Base-by-base conservation (phyloP, 2,797 vertebrate species). In the Lates japonicus region DNA sequence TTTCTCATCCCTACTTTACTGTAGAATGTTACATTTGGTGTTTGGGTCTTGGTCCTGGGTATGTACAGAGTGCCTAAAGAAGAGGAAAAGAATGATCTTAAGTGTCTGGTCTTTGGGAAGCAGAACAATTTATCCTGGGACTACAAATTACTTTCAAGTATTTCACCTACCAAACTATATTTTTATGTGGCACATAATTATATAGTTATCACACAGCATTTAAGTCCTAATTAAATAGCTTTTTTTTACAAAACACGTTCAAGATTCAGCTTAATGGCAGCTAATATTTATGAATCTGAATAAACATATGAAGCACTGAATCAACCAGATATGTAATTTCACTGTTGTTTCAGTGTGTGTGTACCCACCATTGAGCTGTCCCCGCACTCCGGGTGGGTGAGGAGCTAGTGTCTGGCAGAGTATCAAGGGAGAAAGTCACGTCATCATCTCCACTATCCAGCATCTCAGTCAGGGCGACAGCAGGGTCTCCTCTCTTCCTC, bases 391-490 rank as follows among this genome's bases (percentile, higher is more conserved):
- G 94, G 92, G 0, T 93, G 93, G 1, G 87, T 90, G 73, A 99
- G 95, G 33, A 98, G 94, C 67, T 95, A 0, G 95, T 91, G 17
- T 99, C 96, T 14, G 97, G 96, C 84, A 99, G 94, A 12, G 93
- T 95, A 86, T 98, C 97, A 3, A 99, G 99, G 0, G 98, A 99
- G 60, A 97, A 85, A 6, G 95, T 96, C 76, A 61, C 51, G 1
- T 86, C 78, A 0, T 97, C 97, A 3, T 98, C 13, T 97, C 97
- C 97, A 71, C 96, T 97, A 92, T 98, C 98, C 91, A 99, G 91
- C 86, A 99, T 99, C 93, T 99, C 97, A 0, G 95, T 97, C 85
- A 99, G 95, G 55, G 97, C 97, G 96, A 97, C 79, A 99, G 95
- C 81, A 99, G 92, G 0, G 95, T 94, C 85, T 97, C 97, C 94